A percentile compares a stretch with the other conserved stretches of the same genome.
These are phyloP conservation scores for Chloroceryle inda DNA, from an alignment of 2,797 vertebrate genomes.

Conservation along the genomic window DNA sequence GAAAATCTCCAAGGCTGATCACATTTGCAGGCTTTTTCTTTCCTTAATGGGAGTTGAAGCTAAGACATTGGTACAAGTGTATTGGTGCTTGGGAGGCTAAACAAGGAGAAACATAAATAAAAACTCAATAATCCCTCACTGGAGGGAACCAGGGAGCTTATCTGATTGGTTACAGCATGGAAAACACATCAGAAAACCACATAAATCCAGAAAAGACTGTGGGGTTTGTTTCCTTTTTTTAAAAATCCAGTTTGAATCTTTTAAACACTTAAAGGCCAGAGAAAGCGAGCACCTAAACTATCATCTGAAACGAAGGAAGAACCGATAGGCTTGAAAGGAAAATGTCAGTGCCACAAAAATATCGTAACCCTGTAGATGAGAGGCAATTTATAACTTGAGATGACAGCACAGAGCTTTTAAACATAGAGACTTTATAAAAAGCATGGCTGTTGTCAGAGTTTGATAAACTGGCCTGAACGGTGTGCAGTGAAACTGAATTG, in stretches of 20 bases:
- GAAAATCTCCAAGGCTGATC: conserved; percentile 62
- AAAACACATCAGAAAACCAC: conserved; percentile 11
- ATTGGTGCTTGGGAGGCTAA: conserved; percentile 47
- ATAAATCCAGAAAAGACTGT: neutral
- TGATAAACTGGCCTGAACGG: neutral
- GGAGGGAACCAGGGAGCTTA: conserved; percentile 32
- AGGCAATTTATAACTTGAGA: neutral
- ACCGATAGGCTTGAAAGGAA: conserved; percentile 42
- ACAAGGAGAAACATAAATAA: conserved; percentile 60
- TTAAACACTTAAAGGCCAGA: conserved; percentile 22
- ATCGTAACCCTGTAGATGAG: neutral
- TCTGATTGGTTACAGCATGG: conserved; percentile 43
- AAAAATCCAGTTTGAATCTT: conserved; percentile 1
- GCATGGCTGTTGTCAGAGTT: neutral
- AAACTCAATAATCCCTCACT: conserved; percentile 37
- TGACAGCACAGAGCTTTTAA: conserved; percentile 3
- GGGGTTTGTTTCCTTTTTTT: neutral
- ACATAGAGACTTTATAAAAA: neutral
- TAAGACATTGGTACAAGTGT: conserved; percentile 23
- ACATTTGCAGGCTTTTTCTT: conserved; percentile 40
- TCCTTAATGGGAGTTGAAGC: conserved; percentile 60
- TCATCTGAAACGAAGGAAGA: neutral
- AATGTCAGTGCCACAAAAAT: conserved; percentile 9
- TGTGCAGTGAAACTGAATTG: neutral
- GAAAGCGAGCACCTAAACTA: conserved; percentile 20